Conservation (phyloP, 2,797 vertebrate genomes). For the Microhierax caerulescens region DNA sequence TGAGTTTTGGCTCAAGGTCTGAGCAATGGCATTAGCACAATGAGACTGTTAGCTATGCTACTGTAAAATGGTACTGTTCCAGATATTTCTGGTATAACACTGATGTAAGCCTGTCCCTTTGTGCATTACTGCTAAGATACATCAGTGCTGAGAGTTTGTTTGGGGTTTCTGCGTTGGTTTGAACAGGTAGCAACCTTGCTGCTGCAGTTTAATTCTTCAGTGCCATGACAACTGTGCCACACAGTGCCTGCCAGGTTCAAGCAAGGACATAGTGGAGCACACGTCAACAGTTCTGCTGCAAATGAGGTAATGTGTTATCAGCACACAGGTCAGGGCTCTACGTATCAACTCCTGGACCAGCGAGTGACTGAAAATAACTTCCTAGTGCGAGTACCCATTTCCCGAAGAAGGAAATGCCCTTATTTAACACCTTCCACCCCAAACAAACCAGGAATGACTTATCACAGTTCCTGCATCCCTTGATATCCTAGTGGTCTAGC, state of each 20-base stretch:
- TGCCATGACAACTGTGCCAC: slow-evolving; percentile 22
- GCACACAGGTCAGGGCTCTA: slow-evolving; percentile 77
- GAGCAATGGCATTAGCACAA: neutral
- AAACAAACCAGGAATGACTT: slow-evolving; percentile 1
- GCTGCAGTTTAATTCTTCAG: slow-evolving; percentile 14
- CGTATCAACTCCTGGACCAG: slow-evolving; percentile 61
- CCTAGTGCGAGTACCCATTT: slow-evolving; percentile 76
- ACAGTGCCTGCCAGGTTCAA: slow-evolving; percentile 68
- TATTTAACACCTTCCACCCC: slow-evolving; percentile 22
- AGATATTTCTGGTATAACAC: neutral
- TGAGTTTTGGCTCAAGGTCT: neutral
- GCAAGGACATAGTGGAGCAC: slow-evolving; percentile 53
- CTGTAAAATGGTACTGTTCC: fast-evolving
- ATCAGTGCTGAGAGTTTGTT: neutral
- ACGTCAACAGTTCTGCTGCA: slow-evolving; percentile 44
- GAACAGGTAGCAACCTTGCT: neutral
- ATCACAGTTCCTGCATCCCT: neutral
- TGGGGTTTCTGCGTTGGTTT: neutral
- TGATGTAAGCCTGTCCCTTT: neutral
- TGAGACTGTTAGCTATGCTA: neutral
- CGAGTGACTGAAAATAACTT: slow-evolving; percentile 70
- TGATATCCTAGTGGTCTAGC: neutral
- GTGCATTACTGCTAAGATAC: fast-evolving
- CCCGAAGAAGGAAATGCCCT: slow-evolving; percentile 55
- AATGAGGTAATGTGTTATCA: slow-evolving; percentile 74